Evolutionary conservation across 1,140 invertebrate species (phyloP), one percentile per base, ranked within the genome.

Genomic region (Eciton burchellii): DNA sequence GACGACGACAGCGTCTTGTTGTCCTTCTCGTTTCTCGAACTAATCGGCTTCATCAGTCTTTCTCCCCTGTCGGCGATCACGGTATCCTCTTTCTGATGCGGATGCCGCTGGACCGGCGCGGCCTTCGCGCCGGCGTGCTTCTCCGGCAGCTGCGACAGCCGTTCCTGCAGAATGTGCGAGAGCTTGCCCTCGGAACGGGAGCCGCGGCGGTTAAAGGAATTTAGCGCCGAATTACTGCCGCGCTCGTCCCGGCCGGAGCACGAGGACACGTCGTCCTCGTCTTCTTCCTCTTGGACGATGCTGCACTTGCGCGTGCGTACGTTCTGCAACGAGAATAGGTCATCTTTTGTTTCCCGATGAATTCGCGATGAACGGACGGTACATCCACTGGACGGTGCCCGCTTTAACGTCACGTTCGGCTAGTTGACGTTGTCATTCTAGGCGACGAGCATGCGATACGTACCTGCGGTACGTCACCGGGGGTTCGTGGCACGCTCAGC

Each of bases 261-360:
- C 8, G 93, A 94, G 12, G 94, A 95, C 43, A 95, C 94, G 2
- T 95, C 92, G 74, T 95, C 95, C 84, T 76, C 95, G 86, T 97
- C 97, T 86, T 98, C 97, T 89, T 97, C 97, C 92, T 98, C 97
- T 86, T 96, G 96, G 8, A 98, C 97, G 87, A 98, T 98, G 88
- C 97, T 97, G 93, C 97, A 98, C 90, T 98, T 98, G 60, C 97
- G 95, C 45, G 95, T 95, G 62, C 97, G 94, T 59, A 91, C 79
- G 65, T 92, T 94, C 93, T 94, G 85, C 16, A 91, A 91, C n/a
- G 54, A 71, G 29, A 87, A 76, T 8, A 73, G 35, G 24, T 4
- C 16, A 43, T 77, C 24, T 26, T n/a, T 54, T 70, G 47, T 65
- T 62, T 76, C 52, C 24, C 41, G 24, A 82, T 49, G 21, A 66